Evolutionary conservation across 2,888 invertebrate genomes (phyloP).

Genomic region (Hydrotaea diabolus): DNA sequence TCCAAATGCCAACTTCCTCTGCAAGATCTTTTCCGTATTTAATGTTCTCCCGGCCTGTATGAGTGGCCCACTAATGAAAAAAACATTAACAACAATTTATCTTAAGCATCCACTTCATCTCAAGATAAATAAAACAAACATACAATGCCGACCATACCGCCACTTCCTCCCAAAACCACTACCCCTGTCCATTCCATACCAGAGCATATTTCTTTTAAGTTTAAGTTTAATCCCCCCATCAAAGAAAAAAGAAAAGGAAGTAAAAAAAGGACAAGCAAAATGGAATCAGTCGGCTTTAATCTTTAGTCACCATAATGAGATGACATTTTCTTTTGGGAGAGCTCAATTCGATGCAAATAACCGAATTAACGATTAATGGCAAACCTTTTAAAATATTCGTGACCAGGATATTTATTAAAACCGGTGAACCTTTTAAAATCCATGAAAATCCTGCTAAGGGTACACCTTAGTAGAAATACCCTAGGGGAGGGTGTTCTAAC

Average conservation of each 20-base stretch:
- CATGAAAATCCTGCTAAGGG: too few species aligned
- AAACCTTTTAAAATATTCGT: too few species aligned
- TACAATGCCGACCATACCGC: too few species aligned
- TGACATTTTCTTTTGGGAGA: neutral
- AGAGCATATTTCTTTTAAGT: neutral
- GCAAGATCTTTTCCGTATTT: neutral
- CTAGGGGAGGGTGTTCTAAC: too few species aligned
- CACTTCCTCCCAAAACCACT: neutral
- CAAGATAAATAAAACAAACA: neutral
- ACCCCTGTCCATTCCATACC: neutral
- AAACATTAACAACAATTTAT: constrained; percentile 31
- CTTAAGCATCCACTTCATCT: constrained; percentile 5
- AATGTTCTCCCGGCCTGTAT: too few species aligned
- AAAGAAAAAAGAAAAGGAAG: neutral
- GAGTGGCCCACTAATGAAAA: constrained; percentile 23
- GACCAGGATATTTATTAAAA: too few species aligned
- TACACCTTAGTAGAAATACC: too few species aligned
- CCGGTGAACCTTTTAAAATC: too few species aligned
- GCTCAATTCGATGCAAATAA: neutral
- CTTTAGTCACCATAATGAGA: neutral
- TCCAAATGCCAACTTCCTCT: too few species aligned
- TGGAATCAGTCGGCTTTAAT: neutral
- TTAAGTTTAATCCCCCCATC: neutral
- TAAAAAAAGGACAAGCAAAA: neutral
- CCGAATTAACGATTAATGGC: neutral